phyloP scores from a whole-genome alignment of 2,888 invertebrate genomes.

The Tenthredo distinguenda region DNA sequence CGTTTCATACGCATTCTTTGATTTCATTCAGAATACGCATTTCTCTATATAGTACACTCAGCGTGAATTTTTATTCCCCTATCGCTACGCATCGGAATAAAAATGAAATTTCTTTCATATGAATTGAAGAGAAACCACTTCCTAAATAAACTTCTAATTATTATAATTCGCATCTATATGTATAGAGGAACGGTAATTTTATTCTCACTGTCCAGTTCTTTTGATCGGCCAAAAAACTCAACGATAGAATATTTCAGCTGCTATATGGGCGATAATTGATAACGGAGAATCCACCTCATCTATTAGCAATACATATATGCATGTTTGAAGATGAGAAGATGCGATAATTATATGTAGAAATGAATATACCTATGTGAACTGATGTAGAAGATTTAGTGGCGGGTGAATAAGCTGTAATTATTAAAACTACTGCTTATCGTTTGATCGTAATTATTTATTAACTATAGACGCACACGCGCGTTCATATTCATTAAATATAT shows the following conservation, averaged over 20 bases:
- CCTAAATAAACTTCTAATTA: neutral
- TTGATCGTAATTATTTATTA: neutral
- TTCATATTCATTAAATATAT: neutral
- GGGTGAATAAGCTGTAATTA: slow-evolving; percentile 4
- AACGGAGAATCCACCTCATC: neutral
- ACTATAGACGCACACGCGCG: neutral
- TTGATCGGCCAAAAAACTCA: neutral
- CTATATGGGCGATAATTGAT: neutral
- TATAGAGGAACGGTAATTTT: neutral
- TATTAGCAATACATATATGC: neutral
- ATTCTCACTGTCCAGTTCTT: neutral
- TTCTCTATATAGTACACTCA: neutral
- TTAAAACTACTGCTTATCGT: neutral
- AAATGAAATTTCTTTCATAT: neutral
- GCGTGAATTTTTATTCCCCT: neutral
- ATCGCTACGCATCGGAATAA: neutral
- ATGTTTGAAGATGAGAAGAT: neutral
- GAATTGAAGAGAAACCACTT: neutral
- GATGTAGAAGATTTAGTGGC: neutral
- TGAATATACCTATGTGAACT: neutral
- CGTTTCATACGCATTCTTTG: neutral
- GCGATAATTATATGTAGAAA: neutral
- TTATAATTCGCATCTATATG: neutral
- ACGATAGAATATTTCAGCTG: neutral
- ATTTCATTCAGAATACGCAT: neutral